Percentiles rank a stretch among this genome's conserved stretches.
Evolutionary conservation across 2,888 invertebrate species (phyloP).

Genomic region (Archaeoteleia sp.): DNA sequence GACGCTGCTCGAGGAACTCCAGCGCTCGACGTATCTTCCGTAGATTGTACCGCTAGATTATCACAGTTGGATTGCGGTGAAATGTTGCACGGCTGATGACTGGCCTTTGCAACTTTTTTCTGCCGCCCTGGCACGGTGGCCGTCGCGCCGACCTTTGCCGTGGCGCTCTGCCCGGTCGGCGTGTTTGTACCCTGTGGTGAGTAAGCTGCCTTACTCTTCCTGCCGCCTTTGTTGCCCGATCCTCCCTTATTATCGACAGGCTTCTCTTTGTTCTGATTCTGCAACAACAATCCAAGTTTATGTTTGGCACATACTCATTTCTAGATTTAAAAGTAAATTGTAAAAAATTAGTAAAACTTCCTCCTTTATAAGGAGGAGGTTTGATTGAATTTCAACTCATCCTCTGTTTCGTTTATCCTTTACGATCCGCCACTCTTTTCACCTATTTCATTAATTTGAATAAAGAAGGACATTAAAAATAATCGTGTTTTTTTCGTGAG

Average conservation of each 20-base stretch:
- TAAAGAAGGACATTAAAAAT: too few species aligned
- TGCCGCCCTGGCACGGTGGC: conserved; percentile 58
- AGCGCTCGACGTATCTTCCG: conserved; percentile 62
- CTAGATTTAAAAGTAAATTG: too few species aligned
- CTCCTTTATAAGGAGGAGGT: too few species aligned
- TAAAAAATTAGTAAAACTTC: too few species aligned
- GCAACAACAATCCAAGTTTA: too few species aligned
- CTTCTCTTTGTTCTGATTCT: conserved; percentile 69
- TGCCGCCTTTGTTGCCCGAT: conserved; percentile 60
- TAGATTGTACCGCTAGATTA: conserved; percentile 68
- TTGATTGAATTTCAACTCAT: too few species aligned
- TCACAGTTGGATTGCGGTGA: conserved; percentile 73
- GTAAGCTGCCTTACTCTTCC: conserved; percentile 66
- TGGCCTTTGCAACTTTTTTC: conserved; percentile 62
- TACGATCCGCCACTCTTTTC: too few species aligned
- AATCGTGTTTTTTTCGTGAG: too few species aligned
- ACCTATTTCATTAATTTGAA: too few species aligned
- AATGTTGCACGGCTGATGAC: conserved; percentile 62
- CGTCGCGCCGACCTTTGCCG: conserved; percentile 24
- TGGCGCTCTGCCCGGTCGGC: conserved; percentile 49
- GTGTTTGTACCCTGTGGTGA: conserved; percentile 65
- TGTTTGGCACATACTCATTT: too few species aligned
- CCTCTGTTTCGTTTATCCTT: too few species aligned
- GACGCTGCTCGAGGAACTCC: conserved; percentile 59
- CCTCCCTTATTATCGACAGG: conserved; percentile 61